A percentile compares a stretch with the other conserved stretches of the same genome.
Evolutionary conservation across 2,113 vertebrate genomes (phyloP).

Genomic region (Pterocles burchelli): DNA sequence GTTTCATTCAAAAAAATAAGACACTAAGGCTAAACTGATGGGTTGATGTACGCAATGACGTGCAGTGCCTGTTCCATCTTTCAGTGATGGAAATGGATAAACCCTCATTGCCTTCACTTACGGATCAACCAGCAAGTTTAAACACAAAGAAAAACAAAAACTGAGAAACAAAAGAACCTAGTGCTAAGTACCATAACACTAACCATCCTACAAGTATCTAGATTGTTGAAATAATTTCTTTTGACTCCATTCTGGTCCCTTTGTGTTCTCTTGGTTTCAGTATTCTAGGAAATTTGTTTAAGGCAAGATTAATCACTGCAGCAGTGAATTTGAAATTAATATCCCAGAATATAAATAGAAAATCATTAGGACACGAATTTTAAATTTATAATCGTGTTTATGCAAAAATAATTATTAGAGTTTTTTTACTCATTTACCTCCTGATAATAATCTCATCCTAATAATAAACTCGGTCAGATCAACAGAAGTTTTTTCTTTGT

Average conservation of each 20-base stretch:
- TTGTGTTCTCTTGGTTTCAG: neutral
- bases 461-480: neutral
- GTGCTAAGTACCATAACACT: neutral
- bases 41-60: neutral
- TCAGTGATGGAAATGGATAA: neutral
- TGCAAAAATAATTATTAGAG: neutral
- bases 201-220: neutral
- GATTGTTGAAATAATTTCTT: neutral
- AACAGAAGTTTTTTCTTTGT: neutral
- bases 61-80: neutral
- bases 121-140: neutral
- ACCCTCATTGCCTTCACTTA: neutral
- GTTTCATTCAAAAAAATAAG: constrained; percentile 7
- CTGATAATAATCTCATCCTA: neutral
- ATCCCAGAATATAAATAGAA: neutral
- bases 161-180: neutral
- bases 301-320: constrained; percentile 23
- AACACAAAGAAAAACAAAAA: neutral
- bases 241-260: neutral
- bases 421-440: neutral
- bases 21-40: neutral
- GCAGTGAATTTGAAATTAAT: neutral
- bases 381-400: constrained; percentile 17
- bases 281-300: neutral
- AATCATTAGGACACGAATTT: neutral